phyloP scores from a whole-genome alignment of 2,888 invertebrate species.

The Megaustenia siamemsis region DNA sequence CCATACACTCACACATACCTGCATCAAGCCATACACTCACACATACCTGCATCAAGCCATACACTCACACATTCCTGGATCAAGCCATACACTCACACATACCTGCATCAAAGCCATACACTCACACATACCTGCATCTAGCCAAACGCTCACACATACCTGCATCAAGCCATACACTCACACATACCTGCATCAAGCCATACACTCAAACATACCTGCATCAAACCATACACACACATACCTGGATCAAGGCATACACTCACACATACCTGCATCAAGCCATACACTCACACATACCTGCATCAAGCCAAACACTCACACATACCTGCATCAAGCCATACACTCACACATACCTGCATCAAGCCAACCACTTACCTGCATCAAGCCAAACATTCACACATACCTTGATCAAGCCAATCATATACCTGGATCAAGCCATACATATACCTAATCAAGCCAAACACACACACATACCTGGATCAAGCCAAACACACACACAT shows the following conservation, averaged over 20 bases:
- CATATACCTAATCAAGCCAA: neutral
- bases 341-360: no score
- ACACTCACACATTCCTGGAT: neutral
- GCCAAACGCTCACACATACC: neutral
- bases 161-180: no score
- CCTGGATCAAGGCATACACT: no score
- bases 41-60: neutral
- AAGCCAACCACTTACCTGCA: no score
- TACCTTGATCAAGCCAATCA: neutral
- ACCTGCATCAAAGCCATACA: neutral
- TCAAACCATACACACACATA: no score
- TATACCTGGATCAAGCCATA: neutral
- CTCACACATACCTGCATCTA: neutral
- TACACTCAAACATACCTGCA: neutral
- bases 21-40: neutral
- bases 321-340: no score
- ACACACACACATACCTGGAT: constrained; percentile 19
- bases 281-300: no score
- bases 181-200: no score
- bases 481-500: neutral
- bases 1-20: neutral
- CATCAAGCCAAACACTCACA: no score
- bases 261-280: no score
- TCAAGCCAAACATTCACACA: neutral
- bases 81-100: neutral